These are phyloP conservation scores for Terebella lapidaria DNA, from an alignment of 2,888 invertebrate species.

Conservation along the genomic window DNA sequence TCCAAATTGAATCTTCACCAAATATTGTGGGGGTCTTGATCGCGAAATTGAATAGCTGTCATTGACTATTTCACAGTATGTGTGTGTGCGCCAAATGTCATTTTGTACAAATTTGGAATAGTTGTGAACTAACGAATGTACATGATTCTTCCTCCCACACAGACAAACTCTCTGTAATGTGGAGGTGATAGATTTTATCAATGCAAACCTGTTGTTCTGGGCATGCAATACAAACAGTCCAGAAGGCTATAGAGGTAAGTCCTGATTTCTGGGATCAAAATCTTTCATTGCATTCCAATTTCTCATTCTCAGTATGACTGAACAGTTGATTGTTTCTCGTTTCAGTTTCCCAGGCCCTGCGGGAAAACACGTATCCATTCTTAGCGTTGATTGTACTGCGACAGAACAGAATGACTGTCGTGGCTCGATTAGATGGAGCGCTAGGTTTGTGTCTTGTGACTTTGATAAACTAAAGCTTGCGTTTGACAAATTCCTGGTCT, in stretches of 20 bases:
- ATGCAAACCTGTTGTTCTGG: constrained; percentile 78
- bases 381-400: constrained; percentile 84
- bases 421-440: constrained; percentile 80
- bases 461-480: too few species aligned
- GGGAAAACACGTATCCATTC: constrained; percentile 78
- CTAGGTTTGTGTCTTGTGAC: constrained; percentile 60
- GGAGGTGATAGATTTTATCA: constrained; percentile 74
- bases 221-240: constrained; percentile 81
- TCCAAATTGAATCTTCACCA: too few species aligned
- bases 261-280: background rate
- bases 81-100: too few species aligned
- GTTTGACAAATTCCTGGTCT: too few species aligned
- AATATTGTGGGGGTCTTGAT: too few species aligned
- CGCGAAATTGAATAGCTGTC: too few species aligned
- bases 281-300: background rate
- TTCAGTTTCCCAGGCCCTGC: constrained; percentile 77
- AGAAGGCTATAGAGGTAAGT: constrained; percentile 74
- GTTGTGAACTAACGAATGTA: too few species aligned
- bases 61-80: too few species aligned
- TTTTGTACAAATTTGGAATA: too few species aligned
- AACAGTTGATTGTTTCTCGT: constrained; percentile 4
- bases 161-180: constrained; percentile 56
- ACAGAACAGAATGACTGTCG: constrained; percentile 88
- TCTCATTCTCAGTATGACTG: background rate
- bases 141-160: too few species aligned